Conservation (phyloP, 2,797 vertebrate species). For the Helostoma temminkii region DNA sequence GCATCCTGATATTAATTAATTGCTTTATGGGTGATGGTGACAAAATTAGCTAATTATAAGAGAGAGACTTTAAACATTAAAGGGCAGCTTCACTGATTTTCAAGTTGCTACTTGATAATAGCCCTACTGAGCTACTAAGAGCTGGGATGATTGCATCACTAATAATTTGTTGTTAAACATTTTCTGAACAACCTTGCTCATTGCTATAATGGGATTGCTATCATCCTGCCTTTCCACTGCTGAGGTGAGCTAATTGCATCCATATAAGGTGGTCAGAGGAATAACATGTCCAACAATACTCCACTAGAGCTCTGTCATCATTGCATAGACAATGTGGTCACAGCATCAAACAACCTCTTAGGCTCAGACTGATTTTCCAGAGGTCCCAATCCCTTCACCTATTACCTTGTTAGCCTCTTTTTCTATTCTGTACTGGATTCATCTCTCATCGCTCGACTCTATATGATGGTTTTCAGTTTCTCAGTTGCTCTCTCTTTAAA, state of each 20-base stretch:
- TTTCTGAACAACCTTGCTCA: slow-evolving; percentile 11
- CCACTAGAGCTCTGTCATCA: slow-evolving; percentile 57
- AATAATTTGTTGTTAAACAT: neutral
- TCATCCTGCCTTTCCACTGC: slow-evolving; percentile 12
- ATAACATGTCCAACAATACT: slow-evolving; percentile 71
- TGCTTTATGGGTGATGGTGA: neutral
- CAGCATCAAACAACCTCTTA: slow-evolving; percentile 67
- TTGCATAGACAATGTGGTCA: slow-evolving; percentile 57
- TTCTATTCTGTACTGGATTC: slow-evolving; percentile 35
- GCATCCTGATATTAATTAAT: slow-evolving; percentile 9
- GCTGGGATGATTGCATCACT: neutral
- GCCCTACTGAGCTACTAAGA: slow-evolving; percentile 1
- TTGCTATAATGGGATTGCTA: slow-evolving; percentile 36
- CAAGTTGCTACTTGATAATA: too few species aligned
- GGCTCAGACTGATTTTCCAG: slow-evolving; percentile 68
- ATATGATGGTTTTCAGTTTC: slow-evolving; percentile 64
- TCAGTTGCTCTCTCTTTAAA: slow-evolving; percentile 25
- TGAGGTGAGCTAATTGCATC: slow-evolving; percentile 60
- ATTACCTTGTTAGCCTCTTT: slow-evolving; percentile 53
- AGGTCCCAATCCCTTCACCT: slow-evolving; percentile 43
- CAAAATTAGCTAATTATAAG: neutral
- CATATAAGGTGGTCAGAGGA: slow-evolving; percentile 63
- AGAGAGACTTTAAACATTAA: neutral
- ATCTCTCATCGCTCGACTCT: slow-evolving; percentile 42
- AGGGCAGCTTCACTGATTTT: too few species aligned